Evolutionary conservation across 92 coral and sea anemone genomes (phyloP).

Genomic region (Actinostola sp.): DNA sequence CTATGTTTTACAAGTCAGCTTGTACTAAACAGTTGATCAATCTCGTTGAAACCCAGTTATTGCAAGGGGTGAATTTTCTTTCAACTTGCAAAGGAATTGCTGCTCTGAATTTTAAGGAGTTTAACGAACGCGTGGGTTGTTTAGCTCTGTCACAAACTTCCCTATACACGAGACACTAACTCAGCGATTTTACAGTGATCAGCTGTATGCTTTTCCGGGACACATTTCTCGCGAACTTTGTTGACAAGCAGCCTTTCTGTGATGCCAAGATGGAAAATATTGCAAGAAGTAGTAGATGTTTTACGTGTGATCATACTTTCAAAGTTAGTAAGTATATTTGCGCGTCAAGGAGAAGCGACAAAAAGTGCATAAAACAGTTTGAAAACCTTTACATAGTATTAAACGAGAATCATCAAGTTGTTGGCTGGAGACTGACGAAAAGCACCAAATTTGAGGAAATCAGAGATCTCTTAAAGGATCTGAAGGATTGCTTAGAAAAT

Average conservation of each 20-base stretch:
- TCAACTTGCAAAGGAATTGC: conserved; percentile 44
- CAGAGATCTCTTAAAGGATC: conserved; percentile 45
- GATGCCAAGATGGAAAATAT: conserved; percentile 31
- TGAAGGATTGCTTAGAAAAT: conserved; percentile 18
- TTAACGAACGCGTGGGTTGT: background rate
- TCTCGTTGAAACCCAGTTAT: background rate
- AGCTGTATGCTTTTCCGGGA: conserved; percentile 46
- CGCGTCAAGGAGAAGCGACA: conserved; percentile 47
- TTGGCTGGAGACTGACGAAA: conserved; percentile 57
- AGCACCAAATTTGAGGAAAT: conserved; percentile 62
- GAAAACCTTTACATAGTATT: conserved; percentile 62
- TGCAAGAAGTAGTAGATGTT: conserved; percentile 37
- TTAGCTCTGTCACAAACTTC: background rate
- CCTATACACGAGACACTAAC: background rate
- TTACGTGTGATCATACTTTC: conserved; percentile 77
- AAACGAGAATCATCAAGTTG: conserved; percentile 65
- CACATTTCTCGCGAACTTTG: conserved; percentile 42
- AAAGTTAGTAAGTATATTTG: conserved; percentile 72
- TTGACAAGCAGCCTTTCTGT: conserved; percentile 11
- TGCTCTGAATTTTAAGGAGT: conserved; percentile 40
- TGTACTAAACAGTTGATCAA: background rate
- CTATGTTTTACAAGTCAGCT: conserved; percentile 4
- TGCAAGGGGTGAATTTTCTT: conserved; percentile 31
- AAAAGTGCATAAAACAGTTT: conserved; percentile 61
- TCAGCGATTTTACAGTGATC: conserved; percentile 25